phyloP scores from a whole-genome alignment of 23 tunicate genomes.

The Styela plicata region DNA sequence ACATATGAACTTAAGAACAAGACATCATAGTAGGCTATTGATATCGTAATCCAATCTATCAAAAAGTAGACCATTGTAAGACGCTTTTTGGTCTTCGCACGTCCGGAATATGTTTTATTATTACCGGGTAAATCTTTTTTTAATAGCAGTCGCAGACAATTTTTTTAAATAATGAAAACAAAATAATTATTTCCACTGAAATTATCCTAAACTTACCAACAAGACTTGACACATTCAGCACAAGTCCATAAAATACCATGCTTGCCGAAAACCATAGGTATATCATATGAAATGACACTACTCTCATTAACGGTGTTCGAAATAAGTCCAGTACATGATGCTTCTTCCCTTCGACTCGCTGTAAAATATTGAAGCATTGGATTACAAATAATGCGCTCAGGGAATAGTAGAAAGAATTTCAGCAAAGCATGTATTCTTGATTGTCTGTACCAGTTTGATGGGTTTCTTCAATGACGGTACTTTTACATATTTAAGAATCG shows the following conservation, averaged over 20 bases:
- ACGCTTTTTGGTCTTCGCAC: too few species aligned
- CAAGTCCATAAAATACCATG: constrained; percentile 69
- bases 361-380: too few species aligned
- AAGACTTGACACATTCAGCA: constrained; percentile 53
- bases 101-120: background rate
- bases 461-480: too few species aligned
- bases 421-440: too few species aligned
- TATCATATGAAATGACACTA: constrained; percentile 34
- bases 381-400: too few species aligned
- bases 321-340: constrained; percentile 43
- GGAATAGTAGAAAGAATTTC: too few species aligned
- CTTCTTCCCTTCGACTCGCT: constrained; percentile 17
- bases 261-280: constrained; percentile 52
- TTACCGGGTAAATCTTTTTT: background rate
- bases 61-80: too few species aligned
- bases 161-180: background rate
- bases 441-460: too few species aligned
- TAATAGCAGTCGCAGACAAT: background rate
- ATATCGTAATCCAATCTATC: too few species aligned
- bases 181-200: background rate
- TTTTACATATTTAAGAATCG: too few species aligned
- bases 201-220: constrained; percentile 31
- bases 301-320: constrained; percentile 40
- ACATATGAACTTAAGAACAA: too few species aligned
- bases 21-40: too few species aligned